Evolutionary conservation across 2,797 vertebrate genomes (phyloP), one percentile per base, ranked within the genome.

Genomic region (Esox lucius): DNA sequence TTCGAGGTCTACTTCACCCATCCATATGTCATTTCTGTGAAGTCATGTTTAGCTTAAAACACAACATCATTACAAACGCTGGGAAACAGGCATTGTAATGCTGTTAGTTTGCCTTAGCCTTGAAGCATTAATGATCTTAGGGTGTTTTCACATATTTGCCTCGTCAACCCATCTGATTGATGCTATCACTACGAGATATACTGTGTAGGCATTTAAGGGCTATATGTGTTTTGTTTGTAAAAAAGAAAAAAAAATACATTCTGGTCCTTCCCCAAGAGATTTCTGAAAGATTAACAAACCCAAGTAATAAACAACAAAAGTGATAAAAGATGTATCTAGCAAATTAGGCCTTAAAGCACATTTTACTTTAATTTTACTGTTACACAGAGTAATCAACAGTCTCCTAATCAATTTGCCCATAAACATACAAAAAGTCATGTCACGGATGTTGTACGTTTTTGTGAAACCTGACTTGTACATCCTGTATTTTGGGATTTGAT

Each of bases 81-180:
- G 28, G 39, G 26, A 28, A 65, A 65, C 53, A 56, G 74, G 28
- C 22, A 46, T 65, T 66, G 66, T 71, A 71, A 61, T 71, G 33
- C 69, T 24, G 70, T 71, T 68, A 79, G 66, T 53, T 61, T 51
- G 53, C 67, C 12, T 46, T 31, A 33, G 61, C 62, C 33, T n/a
- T 65, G 59, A 71, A 70, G 70, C 56, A 71, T 70, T 39, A 26
- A 69, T 53, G 11, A 19, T 31, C 49, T n/a, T 31, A 19, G 69
- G 28, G 49, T 28, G 9, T n/a, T 53, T 71, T 71, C 69, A 71
- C 28, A 35, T 71, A 35, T 53, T 66, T 31, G 28, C 16, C 28
- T 31, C 4, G 65, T 33, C 15, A 5, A 33, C 15, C 26, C 64
- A 33, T 31, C 5, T 31, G 28, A 66, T 66, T 19, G 28, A 33